A percentile compares a stretch with the other conserved stretches of the same genome.
Conservation (phyloP, 92 coral and sea anemone species). For the Siderastrea siderea region DNA sequence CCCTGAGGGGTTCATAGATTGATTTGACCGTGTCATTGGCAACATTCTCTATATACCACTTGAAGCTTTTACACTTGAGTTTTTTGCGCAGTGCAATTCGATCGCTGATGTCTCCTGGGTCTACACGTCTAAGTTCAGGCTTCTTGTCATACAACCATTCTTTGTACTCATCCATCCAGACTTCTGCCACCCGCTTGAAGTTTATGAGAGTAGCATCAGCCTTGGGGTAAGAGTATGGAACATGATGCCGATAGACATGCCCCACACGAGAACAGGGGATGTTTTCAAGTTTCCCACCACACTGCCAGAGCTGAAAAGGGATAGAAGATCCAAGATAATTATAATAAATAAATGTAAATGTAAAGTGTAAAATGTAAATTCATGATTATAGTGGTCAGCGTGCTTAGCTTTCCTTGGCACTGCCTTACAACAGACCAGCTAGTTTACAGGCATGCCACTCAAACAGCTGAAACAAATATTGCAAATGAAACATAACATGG, state of each 20-base stretch:
- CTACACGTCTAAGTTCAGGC: constrained; percentile 84
- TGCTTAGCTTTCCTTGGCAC: background rate
- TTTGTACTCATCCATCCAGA: constrained; percentile 99
- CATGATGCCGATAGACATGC: constrained; percentile 97
- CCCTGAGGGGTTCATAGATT: constrained; percentile 86
- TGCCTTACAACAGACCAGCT: too few relatives aligned
- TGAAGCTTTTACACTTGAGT: constrained; percentile 92
- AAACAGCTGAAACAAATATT: too few relatives aligned
- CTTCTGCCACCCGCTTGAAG: constrained; percentile 97
- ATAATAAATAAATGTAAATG: background rate
- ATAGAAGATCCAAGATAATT: background rate
- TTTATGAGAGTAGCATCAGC: constrained; percentile 94
- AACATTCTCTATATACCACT: constrained; percentile 98
- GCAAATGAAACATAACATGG: too few relatives aligned
- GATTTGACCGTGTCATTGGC: constrained; percentile 97
- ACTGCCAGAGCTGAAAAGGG: constrained; percentile 89
- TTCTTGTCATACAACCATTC: constrained; percentile 95
- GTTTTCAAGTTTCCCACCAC: constrained; percentile 97
- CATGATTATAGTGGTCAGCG: too few relatives aligned
- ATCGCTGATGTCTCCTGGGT: constrained; percentile 94
- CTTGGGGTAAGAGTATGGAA: constrained; percentile 97
- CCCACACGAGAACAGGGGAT: constrained; percentile 99
- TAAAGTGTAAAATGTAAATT: background rate
- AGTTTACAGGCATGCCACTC: too few relatives aligned
- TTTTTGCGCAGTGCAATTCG: constrained; percentile 88